Percentiles rank a stretch among this genome's conserved stretches.
These are phyloP conservation scores for Drosophila formosana DNA, from an alignment of 2,888 invertebrate genomes.

Conservation along the genomic window DNA sequence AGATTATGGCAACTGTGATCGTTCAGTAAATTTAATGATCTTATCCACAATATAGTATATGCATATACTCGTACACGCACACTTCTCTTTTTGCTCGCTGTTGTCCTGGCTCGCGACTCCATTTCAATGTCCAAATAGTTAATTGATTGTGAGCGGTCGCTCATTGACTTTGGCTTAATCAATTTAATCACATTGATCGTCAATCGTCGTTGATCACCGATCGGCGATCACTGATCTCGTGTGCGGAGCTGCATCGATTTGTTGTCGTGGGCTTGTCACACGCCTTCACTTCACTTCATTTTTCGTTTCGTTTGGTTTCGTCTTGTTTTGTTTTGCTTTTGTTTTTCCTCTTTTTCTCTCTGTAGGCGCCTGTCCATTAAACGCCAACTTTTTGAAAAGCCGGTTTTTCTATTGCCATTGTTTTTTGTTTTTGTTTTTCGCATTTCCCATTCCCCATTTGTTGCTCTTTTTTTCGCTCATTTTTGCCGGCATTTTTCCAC, in stretches of 20 bases:
- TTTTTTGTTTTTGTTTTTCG: slow-evolving; percentile 10
- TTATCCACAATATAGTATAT: slow-evolving; percentile 49
- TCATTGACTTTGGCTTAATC: slow-evolving; percentile 75
- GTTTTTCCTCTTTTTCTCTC: slow-evolving; percentile 56
- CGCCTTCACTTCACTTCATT: slow-evolving; percentile 72
- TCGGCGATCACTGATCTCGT: slow-evolving; percentile 64
- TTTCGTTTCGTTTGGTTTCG: slow-evolving; percentile 26
- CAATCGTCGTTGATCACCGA: slow-evolving; percentile 21
- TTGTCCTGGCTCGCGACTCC: slow-evolving; percentile 15
- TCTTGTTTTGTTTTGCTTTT: slow-evolving; percentile 19
- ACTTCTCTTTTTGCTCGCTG: not conserved
- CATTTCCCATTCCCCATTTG: not conserved
- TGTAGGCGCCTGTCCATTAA: slow-evolving; percentile 55
- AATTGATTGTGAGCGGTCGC: slow-evolving; percentile 78
- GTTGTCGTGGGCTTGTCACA: slow-evolving; percentile 42
- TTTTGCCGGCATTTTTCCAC: slow-evolving; percentile 71
- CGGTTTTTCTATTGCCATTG: slow-evolving; percentile 51
- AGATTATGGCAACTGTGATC: slow-evolving; percentile 48
- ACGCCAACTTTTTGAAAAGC: slow-evolving; percentile 46
- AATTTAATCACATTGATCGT: slow-evolving; percentile 57
- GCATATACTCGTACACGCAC: slow-evolving; percentile 14
- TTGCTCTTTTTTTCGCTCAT: slow-evolving; percentile 18
- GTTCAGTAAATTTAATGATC: slow-evolving; percentile 50
- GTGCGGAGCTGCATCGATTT: slow-evolving; percentile 62
- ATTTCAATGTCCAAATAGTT: slow-evolving; percentile 63